Percentiles rank a stretch among this genome's conserved stretches.
Evolutionary conservation across 2,797 vertebrate genomes (phyloP).

Genomic region (Xiphorhynchus erythropygius): DNA sequence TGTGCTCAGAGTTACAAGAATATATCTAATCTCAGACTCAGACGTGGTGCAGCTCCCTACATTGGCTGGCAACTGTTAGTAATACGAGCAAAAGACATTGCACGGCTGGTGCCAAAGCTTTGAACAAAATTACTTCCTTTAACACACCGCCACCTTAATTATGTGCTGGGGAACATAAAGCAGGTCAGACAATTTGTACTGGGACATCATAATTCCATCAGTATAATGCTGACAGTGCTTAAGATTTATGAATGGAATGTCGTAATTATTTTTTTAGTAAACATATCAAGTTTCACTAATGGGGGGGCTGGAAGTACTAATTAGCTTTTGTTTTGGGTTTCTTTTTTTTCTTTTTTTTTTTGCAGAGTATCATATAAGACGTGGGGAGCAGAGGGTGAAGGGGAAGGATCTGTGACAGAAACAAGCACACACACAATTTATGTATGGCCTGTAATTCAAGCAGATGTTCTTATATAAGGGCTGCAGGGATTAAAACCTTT

Average conservation of each 20-base stretch:
- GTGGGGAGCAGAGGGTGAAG: constrained; percentile 49
- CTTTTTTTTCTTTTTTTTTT: constrained; percentile 17
- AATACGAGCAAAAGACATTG: constrained; percentile 80
- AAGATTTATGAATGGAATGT: constrained; percentile 94
- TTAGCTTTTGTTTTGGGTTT: constrained; percentile 75
- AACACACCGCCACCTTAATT: constrained; percentile 91
- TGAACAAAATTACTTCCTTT: constrained; percentile 96
- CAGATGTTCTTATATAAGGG: constrained; percentile 85
- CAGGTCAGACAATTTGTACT: constrained; percentile 93
- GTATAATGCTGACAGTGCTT: constrained; percentile 87
- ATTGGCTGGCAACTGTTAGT: constrained; percentile 82
- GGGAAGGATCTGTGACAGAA: constrained; percentile 85
- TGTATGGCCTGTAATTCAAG: constrained; percentile 89
- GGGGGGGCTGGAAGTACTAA: constrained; percentile 89
- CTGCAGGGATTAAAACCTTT: constrained; percentile 84
- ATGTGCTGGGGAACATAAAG: constrained; percentile 92
- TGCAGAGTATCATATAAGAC: constrained; percentile 81
- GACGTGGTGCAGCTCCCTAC: constrained; percentile 76
- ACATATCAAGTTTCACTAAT: constrained; percentile 88
- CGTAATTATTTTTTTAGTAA: constrained; percentile 89
- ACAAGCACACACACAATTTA: constrained; percentile 84
- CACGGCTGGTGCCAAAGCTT: constrained; percentile 87
- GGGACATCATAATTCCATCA: constrained; percentile 95
- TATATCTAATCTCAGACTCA: constrained; percentile 73
- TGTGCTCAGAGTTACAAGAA: neutral